Percentiles rank a stretch among this genome's conserved stretches.
These are phyloP conservation scores for Dendrocincla fuliginosa DNA, from an alignment of 2,797 vertebrate species.

Conservation along the genomic window DNA sequence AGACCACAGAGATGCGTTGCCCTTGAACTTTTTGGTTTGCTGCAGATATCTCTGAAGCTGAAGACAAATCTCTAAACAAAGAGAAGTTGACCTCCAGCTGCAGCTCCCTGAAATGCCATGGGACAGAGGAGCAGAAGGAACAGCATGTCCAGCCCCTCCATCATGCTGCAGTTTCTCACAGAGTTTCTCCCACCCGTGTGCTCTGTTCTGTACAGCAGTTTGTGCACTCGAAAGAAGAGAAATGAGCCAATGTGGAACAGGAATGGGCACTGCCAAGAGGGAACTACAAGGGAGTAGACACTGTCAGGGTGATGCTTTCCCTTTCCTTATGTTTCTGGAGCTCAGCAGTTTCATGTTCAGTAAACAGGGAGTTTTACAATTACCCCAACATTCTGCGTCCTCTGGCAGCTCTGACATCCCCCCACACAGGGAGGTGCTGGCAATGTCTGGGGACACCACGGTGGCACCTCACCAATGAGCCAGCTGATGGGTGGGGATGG, in stretches of 20 bases:
- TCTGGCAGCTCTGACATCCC: neutral
- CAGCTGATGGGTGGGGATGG: too few species aligned
- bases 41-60: neutral
- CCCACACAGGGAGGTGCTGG: neutral
- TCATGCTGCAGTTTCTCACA: accelerated
- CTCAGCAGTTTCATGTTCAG: neutral
- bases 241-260: neutral
- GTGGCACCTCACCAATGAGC: neutral
- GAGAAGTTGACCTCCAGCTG: neutral
- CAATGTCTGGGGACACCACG: accelerated
- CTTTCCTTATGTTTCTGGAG: neutral
- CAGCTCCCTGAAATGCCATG: accelerated
- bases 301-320: neutral
- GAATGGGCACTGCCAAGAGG: neutral
- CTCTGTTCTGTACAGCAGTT: neutral
- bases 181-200: accelerated
- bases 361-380: neutral
- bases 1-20: accelerated
- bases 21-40: neutral
- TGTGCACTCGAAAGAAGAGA: neutral
- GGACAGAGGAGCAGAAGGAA: neutral
- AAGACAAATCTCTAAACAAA: neutral
- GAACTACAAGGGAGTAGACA: neutral
- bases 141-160: neutral
- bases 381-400: accelerated